These are phyloP conservation scores for Egretta garzetta DNA, from an alignment of 2,113 vertebrate species.

Conservation along the genomic window DNA sequence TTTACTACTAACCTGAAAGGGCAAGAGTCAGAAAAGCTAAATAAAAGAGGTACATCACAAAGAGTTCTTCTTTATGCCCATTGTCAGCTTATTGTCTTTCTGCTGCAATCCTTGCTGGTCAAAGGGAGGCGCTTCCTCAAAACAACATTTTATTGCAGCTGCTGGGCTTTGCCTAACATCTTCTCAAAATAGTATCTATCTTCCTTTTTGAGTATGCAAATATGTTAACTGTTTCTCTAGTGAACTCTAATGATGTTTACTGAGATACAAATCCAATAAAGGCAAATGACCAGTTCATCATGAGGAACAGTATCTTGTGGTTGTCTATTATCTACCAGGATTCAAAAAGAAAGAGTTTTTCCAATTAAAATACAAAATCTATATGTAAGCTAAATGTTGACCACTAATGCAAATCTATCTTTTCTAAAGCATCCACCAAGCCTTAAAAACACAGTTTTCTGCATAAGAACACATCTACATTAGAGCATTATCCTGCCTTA, in stretches of 20 bases:
- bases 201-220: neutral
- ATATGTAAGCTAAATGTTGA: neutral
- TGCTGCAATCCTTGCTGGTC: neutral
- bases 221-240: neutral
- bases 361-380: neutral
- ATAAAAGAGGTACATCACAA: neutral
- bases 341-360: neutral
- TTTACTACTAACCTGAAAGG: neutral
- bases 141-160: neutral
- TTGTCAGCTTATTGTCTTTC: neutral
- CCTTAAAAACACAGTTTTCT: neutral
- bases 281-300: neutral
- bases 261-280: neutral
- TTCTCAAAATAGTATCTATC: neutral
- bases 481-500: neutral
- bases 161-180: neutral
- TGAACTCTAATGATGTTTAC: neutral
- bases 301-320: neutral
- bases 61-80: neutral
- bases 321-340: neutral
- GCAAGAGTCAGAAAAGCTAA: constrained; percentile 29
- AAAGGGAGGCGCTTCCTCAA: neutral
- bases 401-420: neutral
- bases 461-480: neutral
- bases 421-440: neutral